Percentiles rank a stretch among this genome's conserved stretches.
Conservation (phyloP, 2,797 vertebrate genomes). For the Ficedula albicollis region DNA sequence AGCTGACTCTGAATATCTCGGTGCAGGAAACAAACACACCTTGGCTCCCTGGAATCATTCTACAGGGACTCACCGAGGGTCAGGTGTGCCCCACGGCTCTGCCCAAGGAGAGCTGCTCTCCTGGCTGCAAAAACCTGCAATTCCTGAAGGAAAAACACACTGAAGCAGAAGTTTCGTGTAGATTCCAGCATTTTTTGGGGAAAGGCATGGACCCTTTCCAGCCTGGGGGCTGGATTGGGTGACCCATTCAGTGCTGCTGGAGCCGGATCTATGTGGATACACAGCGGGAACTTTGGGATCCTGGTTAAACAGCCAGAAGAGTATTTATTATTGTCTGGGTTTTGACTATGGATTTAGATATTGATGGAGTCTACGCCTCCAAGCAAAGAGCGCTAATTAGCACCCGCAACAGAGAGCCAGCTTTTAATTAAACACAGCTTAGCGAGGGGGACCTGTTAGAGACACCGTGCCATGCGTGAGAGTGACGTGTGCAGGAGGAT, state of each 20-base stretch:
- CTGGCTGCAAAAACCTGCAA: accelerated
- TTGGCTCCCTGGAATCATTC: not conserved
- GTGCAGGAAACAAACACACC: not conserved
- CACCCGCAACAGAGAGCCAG: slow-evolving; percentile 43
- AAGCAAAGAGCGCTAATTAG: slow-evolving; percentile 58
- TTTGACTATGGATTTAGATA: slow-evolving; percentile 17
- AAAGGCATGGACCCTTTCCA: accelerated
- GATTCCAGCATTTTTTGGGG: not conserved
- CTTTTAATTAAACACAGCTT: slow-evolving; percentile 72
- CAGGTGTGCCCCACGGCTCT: not conserved
- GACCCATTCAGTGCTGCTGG: accelerated
- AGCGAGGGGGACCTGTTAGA: not conserved
- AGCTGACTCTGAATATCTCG: not conserved
- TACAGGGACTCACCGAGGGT: accelerated
- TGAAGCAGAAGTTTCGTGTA: accelerated
- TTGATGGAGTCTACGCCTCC: slow-evolving; percentile 11
- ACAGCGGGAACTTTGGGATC: not conserved
- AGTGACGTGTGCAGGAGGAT: not conserved
- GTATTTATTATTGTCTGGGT: not conserved
- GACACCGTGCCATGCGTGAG: not conserved
- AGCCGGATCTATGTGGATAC: not conserved
- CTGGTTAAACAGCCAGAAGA: not conserved
- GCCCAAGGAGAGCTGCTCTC: accelerated
- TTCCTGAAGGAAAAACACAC: not conserved
- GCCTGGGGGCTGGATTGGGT: not conserved